phyloP scores from a whole-genome alignment of 2,888 invertebrate species.

The Drosophila rellima region DNA sequence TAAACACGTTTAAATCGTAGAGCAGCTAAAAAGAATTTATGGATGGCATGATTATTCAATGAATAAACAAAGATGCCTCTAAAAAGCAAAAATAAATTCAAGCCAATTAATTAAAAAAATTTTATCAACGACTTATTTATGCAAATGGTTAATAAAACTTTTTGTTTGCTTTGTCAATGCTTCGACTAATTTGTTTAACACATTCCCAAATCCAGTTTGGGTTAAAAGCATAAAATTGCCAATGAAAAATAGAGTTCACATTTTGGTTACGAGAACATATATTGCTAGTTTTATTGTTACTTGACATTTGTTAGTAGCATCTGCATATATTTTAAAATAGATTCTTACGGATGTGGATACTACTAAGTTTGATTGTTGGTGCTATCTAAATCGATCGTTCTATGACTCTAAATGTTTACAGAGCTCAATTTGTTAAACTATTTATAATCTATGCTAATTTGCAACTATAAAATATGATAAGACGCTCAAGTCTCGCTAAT shows the following conservation, averaged over 20 bases:
- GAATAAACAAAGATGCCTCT: conserved; percentile 55
- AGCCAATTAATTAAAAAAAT: conserved; percentile 65
- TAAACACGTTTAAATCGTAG: conserved; percentile 11
- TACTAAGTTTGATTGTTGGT: too few relatives aligned
- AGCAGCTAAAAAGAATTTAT: conserved; percentile 30
- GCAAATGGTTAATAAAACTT: conserved; percentile 63
- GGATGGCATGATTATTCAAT: conserved; percentile 45
- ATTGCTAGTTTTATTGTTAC: conserved; percentile 12
- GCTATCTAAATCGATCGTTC: conserved; percentile 41
- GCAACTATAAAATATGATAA: conserved; percentile 13
- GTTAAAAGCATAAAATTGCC: conserved; percentile 46
- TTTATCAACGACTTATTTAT: conserved; percentile 59
- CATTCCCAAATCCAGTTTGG: conserved; percentile 50
- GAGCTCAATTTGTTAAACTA: conserved; percentile 55
- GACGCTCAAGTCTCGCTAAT: conserved; percentile 19
- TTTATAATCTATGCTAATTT: conserved; percentile 32
- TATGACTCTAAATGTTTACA: conserved; percentile 43
- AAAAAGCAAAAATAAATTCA: conserved; percentile 62
- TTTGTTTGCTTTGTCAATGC: conserved; percentile 45
- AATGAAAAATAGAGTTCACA: conserved; percentile 43
- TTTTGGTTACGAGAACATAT: conserved; percentile 22
- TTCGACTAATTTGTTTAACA: conserved; percentile 67
- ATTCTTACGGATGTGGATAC: conserved; percentile 4
- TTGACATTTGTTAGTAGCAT: neutral
- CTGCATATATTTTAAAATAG: neutral